phyloP scores from a whole-genome alignment of 2,113 vertebrate genomes.

The Erinaceus europaeus region DNA sequence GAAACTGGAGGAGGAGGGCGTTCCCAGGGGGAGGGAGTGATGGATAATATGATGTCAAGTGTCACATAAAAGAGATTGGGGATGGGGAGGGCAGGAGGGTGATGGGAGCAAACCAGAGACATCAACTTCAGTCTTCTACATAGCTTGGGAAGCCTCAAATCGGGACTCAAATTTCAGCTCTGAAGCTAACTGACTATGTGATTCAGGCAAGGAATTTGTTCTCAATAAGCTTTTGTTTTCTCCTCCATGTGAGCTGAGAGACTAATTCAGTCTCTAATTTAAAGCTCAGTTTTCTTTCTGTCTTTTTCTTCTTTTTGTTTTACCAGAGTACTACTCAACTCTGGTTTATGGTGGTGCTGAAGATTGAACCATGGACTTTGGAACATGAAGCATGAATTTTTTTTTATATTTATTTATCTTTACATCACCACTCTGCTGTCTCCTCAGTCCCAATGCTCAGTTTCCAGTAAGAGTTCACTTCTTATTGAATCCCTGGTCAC shows the following conservation, averaged over 20 bases:
- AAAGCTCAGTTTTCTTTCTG: neutral
- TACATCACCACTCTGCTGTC: too few relatives aligned
- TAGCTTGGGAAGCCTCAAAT: neutral
- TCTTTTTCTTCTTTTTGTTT: too few relatives aligned
- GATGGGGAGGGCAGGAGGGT: slow-evolving; percentile 40
- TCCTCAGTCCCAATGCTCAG: too few relatives aligned
- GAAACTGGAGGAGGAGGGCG: slow-evolving; percentile 68
- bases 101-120: slow-evolving; percentile 7
- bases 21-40: slow-evolving; percentile 58
- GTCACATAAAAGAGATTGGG: slow-evolving; percentile 24
- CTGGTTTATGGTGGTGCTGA: too few relatives aligned
- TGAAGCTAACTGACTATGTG: neutral
- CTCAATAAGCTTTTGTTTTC: neutral
- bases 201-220: neutral
- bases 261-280: neutral
- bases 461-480: neutral
- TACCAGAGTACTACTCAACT: too few relatives aligned
- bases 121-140: neutral
- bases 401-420: too few relatives aligned
- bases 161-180: neutral
- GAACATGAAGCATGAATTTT: too few relatives aligned
- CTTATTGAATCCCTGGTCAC: neutral
- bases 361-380: too few relatives aligned
- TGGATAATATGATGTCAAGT: slow-evolving; percentile 61
- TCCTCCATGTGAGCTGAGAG: neutral